A percentile compares a stretch with the other conserved stretches of the same genome.
Evolutionary conservation across 2,888 invertebrate species (phyloP).

Genomic region (Bedellia somnulentella): DNA sequence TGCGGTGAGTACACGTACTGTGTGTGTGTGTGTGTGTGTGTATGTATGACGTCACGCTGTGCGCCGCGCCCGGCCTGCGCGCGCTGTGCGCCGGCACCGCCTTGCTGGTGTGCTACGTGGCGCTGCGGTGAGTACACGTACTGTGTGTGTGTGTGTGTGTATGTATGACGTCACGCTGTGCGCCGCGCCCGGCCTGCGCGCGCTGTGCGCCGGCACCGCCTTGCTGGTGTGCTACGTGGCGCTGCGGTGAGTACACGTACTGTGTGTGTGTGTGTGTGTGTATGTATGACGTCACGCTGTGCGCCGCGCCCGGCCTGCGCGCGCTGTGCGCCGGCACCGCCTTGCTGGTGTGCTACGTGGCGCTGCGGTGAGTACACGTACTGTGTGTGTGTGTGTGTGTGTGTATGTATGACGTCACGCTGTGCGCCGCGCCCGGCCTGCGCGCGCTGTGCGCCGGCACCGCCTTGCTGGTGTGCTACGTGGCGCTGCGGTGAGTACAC

Average conservation of each 20-base stretch:
- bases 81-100: constrained; percentile 82
- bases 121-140: constrained; percentile 71
- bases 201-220: constrained; percentile 79
- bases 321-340: constrained; percentile 82
- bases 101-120: constrained; percentile 80
- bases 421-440: constrained; percentile 75
- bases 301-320: constrained; percentile 73
- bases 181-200: constrained; percentile 74
- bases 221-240: constrained; percentile 83
- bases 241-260: constrained; percentile 68
- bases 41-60: constrained; percentile 78
- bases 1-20: constrained; percentile 70
- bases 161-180: constrained; percentile 79
- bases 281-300: constrained; percentile 78
- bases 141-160: too few relatives aligned
- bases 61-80: constrained; percentile 73
- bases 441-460: constrained; percentile 80
- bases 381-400: too few relatives aligned
- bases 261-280: too few relatives aligned
- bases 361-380: constrained; percentile 71
- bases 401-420: too few relatives aligned
- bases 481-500: constrained; percentile 74
- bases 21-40: too few relatives aligned
- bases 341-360: constrained; percentile 80
- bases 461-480: constrained; percentile 80